Evolutionary conservation across 2,113 vertebrate genomes (phyloP).

Genomic region (Orycteropus afer): DNA sequence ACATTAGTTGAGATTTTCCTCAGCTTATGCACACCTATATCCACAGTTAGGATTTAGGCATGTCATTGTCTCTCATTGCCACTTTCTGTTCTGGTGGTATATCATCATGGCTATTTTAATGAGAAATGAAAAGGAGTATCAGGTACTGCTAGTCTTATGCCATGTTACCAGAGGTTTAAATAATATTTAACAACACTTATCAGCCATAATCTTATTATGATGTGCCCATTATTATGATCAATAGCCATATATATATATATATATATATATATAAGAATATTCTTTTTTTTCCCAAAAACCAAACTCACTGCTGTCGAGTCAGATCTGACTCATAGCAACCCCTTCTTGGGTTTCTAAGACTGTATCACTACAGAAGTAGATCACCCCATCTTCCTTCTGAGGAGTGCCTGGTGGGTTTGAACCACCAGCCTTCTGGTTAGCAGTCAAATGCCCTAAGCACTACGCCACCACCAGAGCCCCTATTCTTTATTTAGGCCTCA

Average conservation of each 20-base stretch:
- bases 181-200: not conserved
- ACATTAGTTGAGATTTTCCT: not conserved
- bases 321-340: too few relatives aligned
- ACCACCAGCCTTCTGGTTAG: too few relatives aligned
- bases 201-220: not conserved
- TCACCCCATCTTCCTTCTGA: too few relatives aligned
- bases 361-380: too few relatives aligned
- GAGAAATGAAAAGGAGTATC: not conserved
- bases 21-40: not conserved
- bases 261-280: conserved; percentile 3
- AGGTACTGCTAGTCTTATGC: not conserved
- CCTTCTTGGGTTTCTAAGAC: too few relatives aligned
- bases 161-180: not conserved
- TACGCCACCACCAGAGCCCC: too few relatives aligned
- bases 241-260: too few relatives aligned
- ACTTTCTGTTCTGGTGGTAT: not conserved
- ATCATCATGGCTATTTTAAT: not conserved
- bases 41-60: not conserved
- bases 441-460: too few relatives aligned
- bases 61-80: not conserved
- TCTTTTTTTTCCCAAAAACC: too few relatives aligned
- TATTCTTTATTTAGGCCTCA: conserved; percentile 11
- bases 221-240: not conserved
- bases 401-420: too few relatives aligned
- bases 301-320: too few relatives aligned